Base-by-base conservation (phyloP, 2,113 vertebrate genomes). In the Malurus elegans region DNA sequence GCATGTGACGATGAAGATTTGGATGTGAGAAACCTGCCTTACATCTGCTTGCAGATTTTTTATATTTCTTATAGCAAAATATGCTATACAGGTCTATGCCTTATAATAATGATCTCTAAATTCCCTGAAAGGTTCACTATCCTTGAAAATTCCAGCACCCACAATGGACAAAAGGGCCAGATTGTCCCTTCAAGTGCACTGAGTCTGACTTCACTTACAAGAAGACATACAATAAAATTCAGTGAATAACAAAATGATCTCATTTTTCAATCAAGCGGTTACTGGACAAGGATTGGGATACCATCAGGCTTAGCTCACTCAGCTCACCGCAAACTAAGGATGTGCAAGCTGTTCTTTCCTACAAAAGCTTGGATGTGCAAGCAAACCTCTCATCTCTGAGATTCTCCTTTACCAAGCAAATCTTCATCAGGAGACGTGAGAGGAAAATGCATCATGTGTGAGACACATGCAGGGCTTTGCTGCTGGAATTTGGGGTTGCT, bases 1-100 rank as follows among this genome's bases (percentile, higher is more conserved):
- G 26, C 40, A 9, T 2, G 9, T 13, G 32, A 36, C 9, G 15
- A 17, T n/a, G 10, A 65, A 60, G 26, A 29, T 12, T 0, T 0
- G 34, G 53, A 64, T 86, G 34, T 42, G 13, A 80, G 42, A 93
- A 90, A 60, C 21, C 54, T 58, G n/a, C 32, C 24, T 86, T 66
- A 13, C 3, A 4, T 29, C 34, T 67, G 14, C 26, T 36, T 61
- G 32, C 20, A 66, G 20, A 21, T 31, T 34, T 5, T 11, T 6
- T 14, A 3, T 21, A 34, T 50, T 66, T 57, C 31, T 10, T 57
- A 14, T 13, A 34, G 13, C 11, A 58, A 54, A 86, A 48, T 32
- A 25, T 18, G 6, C 25, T 81, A 4, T 31, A 10, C 26, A 84
- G 38, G 57, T 57, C 38, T 14, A 4, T 29, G 12, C 18, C 7